Base-by-base conservation (phyloP, 2,888 invertebrate species). In the Danaus chrysippus region DNA sequence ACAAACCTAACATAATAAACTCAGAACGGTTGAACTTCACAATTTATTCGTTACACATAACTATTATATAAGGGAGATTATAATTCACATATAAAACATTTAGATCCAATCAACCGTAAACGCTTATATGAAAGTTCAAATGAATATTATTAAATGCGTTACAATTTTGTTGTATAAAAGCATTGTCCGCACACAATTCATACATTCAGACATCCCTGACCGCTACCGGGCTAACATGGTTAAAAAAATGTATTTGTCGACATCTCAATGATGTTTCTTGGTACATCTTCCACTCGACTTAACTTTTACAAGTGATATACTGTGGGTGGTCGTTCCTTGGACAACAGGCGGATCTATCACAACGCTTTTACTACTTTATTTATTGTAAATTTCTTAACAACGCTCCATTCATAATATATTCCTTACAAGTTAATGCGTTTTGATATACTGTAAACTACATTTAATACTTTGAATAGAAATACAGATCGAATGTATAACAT, bases 211-310 rank as follows among this genome's bases (percentile, higher is more conserved):
- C 61, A 68, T 62, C 59, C 62, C 59, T 71, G 67, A 67, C 68
- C 69, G 66, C 82, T 85, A 84, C 84, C 76, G 82, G 75, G 76
- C 72, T 73, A 75, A 75, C 76, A 74, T 69, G 68, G 70, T 69
- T 62, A 65, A 59, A 71, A 75, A 80, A 79, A 77, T 76, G 76
- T 71, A 67, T 70, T 71, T 72, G 75, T 73, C 73, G 73, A 79
- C 73, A 70, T 76, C 77, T 81, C 81, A 83, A 84, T 83, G 84
- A 83, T 82, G 76, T 76, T 82, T 82, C 80, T 77, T 71, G 75
- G 81, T 79, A 78, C 73, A 74, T 68, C 69, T 86, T 86, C 81
- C 87, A 84, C 77, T 83, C 78, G 84, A 89, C 82, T 84, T 80
- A 73, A 61, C 73, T 61, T 69, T 57, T 70, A 79, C 76, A 80